Evolutionary conservation across 2,113 vertebrate species (phyloP), one percentile per base, ranked within the genome.

Genomic region (Tonatia bakeri): DNA sequence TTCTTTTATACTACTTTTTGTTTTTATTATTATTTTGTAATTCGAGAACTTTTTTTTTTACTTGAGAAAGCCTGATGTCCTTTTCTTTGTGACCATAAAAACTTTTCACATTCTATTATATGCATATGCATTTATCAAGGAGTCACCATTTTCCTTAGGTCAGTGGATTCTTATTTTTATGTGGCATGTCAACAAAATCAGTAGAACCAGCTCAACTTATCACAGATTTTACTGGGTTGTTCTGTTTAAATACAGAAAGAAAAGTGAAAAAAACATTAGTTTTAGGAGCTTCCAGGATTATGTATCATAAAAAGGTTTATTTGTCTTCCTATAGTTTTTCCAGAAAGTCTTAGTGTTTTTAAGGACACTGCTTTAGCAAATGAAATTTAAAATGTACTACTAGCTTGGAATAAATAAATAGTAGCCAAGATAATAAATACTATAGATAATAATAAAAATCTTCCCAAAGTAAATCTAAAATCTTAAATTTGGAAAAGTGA

Each of bases 81-180:
- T 86, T 50, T 75, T 72, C 31, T 69, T 50, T 67, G 56, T 75
- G 73, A 20, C 73, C 22, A 47, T 84, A 59, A 65, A 85, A 86
- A 13, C 64, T 84, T 76, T 85, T 69, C n/a, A 73, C 40, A 24
- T 92, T 64, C 11, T 72, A 2, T n/a, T 70, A 4, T 65, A 38
- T 67, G 56, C 28, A 64, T 77, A 89, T 82, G 77, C 26, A 85
- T 88, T 90, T 94, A 64, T 92, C 64, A 96, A 50, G 36, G 67
- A 33, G 1, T 56, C 33, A 38, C 28, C 73, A 4, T 28, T 64
- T 69, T 50, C 40, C 40, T 33, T 80, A 87, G 11, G 31, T 70
- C 31, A 69, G 0, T 59, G 19, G 31, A 80, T 83, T 91, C 36
- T 86, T 92, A 47, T 69, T 70, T 95, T 87, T 73, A 85, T 90